Evolutionary conservation across 2,888 invertebrate species (phyloP).

Genomic region (Drosophila anomalata): DNA sequence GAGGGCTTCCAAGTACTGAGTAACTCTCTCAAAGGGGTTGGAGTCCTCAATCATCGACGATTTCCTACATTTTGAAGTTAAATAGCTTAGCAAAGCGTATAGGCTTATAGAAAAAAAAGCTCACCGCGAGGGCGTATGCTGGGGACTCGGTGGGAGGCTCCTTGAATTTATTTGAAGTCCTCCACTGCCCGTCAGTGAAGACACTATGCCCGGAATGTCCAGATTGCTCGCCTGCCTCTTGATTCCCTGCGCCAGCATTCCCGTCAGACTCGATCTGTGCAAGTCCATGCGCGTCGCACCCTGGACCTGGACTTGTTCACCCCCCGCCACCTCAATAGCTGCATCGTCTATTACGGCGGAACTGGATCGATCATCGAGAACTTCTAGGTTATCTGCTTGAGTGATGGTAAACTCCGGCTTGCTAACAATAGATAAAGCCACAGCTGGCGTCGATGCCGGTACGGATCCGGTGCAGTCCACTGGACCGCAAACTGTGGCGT

Average conservation of each 20-base stretch:
- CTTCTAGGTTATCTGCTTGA: conserved; percentile 76
- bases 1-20: conserved; percentile 80
- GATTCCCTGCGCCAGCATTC: conserved; percentile 85
- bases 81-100: neutral
- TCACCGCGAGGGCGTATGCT: conserved; percentile 88
- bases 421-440: conserved; percentile 23
- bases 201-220: conserved; percentile 86
- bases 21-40: conserved; percentile 86
- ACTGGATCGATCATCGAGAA: conserved; percentile 50
- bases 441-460: conserved; percentile 11
- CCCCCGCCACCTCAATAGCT: neutral
- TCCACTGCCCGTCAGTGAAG: conserved; percentile 81
- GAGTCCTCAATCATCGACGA: conserved; percentile 86
- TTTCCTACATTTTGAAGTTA: conserved; percentile 84
- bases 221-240: conserved; percentile 88
- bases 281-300: conserved; percentile 56
- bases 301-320: conserved; percentile 29
- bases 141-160: conserved; percentile 91
- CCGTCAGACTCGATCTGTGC: conserved; percentile 83
- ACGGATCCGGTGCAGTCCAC: conserved; percentile 77
- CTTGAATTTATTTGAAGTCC: conserved; percentile 84
- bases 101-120: neutral
- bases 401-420: conserved; percentile 85
- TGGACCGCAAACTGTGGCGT: conserved; percentile 87
- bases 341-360: conserved; percentile 32